Conservation (phyloP, 1,140 invertebrate genomes). For the Hetaerina americana region DNA sequence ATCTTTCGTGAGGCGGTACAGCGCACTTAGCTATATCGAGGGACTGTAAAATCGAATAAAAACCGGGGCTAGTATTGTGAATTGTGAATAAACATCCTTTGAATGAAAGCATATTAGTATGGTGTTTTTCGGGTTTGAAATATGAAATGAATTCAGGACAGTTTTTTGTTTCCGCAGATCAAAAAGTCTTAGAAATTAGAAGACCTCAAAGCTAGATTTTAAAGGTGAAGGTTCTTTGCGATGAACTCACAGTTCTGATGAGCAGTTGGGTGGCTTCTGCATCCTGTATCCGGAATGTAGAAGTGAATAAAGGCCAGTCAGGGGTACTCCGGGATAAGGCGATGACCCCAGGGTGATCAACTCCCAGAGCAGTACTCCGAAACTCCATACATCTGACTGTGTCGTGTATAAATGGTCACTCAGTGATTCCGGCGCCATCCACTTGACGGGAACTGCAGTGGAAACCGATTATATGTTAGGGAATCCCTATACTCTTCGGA, state of each 20-base stretch:
- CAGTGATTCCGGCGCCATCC: conserved; percentile 78
- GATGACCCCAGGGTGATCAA: conserved; percentile 68
- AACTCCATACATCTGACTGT: conserved; percentile 86
- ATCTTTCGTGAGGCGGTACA: no score
- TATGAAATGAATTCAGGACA: no score
- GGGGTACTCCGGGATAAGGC: conserved; percentile 64
- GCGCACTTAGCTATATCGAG: no score
- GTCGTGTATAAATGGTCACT: conserved; percentile 78
- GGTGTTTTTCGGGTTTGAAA: no score
- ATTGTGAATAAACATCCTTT: no score
- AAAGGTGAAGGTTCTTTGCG: background rate
- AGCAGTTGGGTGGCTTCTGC: conserved; percentile 45
- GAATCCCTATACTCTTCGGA: conserved; percentile 5
- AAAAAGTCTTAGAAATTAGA: no score
- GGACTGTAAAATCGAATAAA: no score
- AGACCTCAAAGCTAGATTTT: background rate
- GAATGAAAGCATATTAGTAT: no score
- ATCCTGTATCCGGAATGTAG: conserved; percentile 68
- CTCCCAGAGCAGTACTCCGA: conserved; percentile 81
- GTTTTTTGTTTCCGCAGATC: no score
- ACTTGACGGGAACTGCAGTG: conserved; percentile 68
- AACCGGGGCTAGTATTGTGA: no score
- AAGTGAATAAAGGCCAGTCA: conserved; percentile 62
- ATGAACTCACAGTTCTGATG: background rate
- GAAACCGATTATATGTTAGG: conserved; percentile 12